These are phyloP conservation scores for Cephus rjabovi DNA, from an alignment of 2,888 invertebrate genomes.

Conservation along the genomic window DNA sequence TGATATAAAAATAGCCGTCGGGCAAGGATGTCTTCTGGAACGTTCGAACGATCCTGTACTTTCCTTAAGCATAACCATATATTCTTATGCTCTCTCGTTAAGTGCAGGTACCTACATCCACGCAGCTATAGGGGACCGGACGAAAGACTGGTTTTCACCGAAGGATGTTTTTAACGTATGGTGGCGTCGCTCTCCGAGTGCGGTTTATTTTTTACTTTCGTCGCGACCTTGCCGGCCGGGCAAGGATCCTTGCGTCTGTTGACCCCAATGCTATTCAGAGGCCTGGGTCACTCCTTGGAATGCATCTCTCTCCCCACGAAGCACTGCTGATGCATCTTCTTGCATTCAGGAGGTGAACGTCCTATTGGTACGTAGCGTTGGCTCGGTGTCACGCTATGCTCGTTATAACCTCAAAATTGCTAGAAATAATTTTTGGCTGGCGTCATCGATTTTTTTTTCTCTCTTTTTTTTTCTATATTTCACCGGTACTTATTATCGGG, in stretches of 20 bases:
- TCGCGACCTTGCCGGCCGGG: constrained; percentile 57
- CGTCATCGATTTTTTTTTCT: not conserved
- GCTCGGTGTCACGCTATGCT: not conserved
- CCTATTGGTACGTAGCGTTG: constrained; percentile 15
- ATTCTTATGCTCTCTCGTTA: not conserved
- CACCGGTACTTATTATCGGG: not conserved
- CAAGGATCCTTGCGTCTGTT: constrained; percentile 61
- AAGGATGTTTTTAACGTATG: constrained; percentile 45
- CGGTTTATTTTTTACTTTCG: constrained; percentile 54
- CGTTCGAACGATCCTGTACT: not conserved
- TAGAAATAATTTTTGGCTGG: not conserved
- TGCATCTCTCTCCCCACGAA: not conserved
- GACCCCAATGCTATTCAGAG: constrained; percentile 41
- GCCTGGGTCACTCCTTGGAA: not conserved
- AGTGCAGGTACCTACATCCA: not conserved
- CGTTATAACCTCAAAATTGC: not conserved
- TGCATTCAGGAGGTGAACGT: constrained; percentile 38
- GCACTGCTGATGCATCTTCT: constrained; percentile 17
- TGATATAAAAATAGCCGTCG: not conserved
- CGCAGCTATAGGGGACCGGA: constrained; percentile 25
- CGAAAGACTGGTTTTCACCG: constrained; percentile 54
- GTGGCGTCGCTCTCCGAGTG: constrained; percentile 31
- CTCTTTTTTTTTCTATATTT: too few species aligned
- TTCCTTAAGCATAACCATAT: not conserved
- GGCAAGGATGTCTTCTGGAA: not conserved